Evolutionary conservation across 2,797 vertebrate genomes (phyloP).

Genomic region (Enoplosus armatus): DNA sequence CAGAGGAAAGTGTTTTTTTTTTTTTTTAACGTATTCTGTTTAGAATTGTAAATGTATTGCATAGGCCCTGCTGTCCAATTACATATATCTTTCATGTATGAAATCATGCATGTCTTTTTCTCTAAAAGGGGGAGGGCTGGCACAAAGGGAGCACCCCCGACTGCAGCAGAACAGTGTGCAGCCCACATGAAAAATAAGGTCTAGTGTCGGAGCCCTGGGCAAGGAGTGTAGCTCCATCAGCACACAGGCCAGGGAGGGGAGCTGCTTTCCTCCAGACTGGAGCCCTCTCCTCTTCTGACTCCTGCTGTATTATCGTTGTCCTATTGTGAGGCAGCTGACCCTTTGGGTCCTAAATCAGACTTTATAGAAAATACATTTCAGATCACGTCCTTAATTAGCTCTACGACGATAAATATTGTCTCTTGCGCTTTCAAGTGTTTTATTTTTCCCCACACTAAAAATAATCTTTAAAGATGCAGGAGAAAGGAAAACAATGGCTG

Average conservation of each 20-base stretch:
- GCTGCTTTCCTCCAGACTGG: slow-evolving; percentile 72
- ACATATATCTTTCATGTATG: slow-evolving; percentile 90
- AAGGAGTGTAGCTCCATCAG: slow-evolving; percentile 83
- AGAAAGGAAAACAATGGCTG: slow-evolving; percentile 42
- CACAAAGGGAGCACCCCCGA: slow-evolving; percentile 85
- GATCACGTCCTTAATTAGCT: slow-evolving; percentile 80
- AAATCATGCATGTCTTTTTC: slow-evolving; percentile 87
- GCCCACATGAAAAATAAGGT: slow-evolving; percentile 86
- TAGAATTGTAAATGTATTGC: slow-evolving; percentile 88
- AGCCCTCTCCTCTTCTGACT: slow-evolving; percentile 74
- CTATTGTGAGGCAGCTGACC: slow-evolving; percentile 76
- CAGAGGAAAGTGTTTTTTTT: slow-evolving; percentile 72
- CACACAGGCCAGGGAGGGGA: slow-evolving; percentile 75
- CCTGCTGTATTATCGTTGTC: slow-evolving; percentile 75
- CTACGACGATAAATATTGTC: slow-evolving; percentile 70
- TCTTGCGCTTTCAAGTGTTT: slow-evolving; percentile 65
- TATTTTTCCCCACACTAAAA: slow-evolving; percentile 55
- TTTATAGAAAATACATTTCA: slow-evolving; percentile 69
- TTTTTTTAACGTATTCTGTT: slow-evolving; percentile 80
- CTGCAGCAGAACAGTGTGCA: slow-evolving; percentile 80
- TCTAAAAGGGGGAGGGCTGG: slow-evolving; percentile 76
- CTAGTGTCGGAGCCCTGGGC: slow-evolving; percentile 83
- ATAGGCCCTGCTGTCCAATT: slow-evolving; percentile 87
- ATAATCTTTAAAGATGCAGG: slow-evolving; percentile 64
- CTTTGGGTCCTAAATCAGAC: slow-evolving; percentile 69